Conservation (phyloP, 1,140 invertebrate species). For the Ctenoplectra terminalis region DNA sequence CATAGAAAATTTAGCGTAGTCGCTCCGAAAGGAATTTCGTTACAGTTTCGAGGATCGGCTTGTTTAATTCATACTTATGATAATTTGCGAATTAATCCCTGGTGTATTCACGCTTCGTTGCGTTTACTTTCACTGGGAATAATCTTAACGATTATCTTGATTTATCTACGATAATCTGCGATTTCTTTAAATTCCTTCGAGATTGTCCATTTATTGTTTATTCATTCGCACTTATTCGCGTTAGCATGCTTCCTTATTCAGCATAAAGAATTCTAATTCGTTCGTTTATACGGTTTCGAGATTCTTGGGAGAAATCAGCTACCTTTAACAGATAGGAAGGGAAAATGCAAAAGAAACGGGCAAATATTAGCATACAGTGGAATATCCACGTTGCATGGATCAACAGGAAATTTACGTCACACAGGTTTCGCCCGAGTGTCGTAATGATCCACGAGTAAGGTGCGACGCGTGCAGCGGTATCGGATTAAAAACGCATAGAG, state of each 20-base stretch:
- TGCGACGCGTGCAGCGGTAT: not conserved
- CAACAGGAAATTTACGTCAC: constrained; percentile 38
- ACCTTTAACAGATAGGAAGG: not conserved
- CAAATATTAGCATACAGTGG: constrained; percentile 40
- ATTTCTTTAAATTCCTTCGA: not conserved
- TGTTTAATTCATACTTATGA: not conserved
- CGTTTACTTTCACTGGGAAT: not conserved
- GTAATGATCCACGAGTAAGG: constrained; percentile 1
- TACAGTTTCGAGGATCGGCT: not conserved
- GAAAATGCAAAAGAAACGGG: constrained; percentile 5
- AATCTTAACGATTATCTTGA: not conserved
- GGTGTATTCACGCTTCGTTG: not conserved
- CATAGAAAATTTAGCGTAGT: not conserved
- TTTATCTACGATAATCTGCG: not conserved
- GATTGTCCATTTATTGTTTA: no score
- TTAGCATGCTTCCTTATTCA: not conserved
- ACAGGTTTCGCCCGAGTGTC: not conserved
- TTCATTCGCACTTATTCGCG: not conserved
- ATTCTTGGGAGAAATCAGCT: not conserved
- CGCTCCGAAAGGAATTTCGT: not conserved
- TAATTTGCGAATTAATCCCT: not conserved
- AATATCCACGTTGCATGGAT: constrained; percentile 8
- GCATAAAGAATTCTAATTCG: not conserved
- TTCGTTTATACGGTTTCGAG: not conserved
- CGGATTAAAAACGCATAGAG: constrained; percentile 14